A percentile compares a stretch with the other conserved stretches of the same genome.
phyloP scores from a whole-genome alignment of 2,797 vertebrate species.

The Prunella strophiata region DNA sequence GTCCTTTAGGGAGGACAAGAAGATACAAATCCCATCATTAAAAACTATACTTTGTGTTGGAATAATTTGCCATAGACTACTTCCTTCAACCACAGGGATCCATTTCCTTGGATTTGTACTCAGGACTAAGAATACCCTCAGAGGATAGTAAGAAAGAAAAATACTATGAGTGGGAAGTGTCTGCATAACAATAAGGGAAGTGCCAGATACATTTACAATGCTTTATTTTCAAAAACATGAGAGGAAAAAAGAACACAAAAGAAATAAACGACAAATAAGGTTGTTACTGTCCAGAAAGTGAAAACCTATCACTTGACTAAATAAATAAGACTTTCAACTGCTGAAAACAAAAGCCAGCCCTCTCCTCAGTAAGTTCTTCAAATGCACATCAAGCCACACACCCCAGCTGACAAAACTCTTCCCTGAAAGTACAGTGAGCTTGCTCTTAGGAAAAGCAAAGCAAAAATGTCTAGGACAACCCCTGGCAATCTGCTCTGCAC shows the following conservation, averaged over 20 bases:
- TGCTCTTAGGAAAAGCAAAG: not conserved
- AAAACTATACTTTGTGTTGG: not conserved
- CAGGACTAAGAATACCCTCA: not conserved
- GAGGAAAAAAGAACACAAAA: not conserved
- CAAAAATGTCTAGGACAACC: not conserved
- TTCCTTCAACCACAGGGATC: not conserved
- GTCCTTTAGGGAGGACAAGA: not conserved
- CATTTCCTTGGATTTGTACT: not conserved
- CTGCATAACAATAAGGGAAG: not conserved
- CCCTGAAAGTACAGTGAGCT: not conserved
- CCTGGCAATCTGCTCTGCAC: not conserved
- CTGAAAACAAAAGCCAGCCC: not conserved
- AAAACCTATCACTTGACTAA: not conserved
- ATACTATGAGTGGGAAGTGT: not conserved
- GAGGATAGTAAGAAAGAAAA: not conserved
- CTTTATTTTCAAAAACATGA: not conserved
- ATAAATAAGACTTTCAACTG: not conserved
- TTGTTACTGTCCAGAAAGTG: not conserved
- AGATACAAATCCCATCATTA: not conserved
- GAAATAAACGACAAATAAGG: not conserved
- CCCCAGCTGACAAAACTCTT: not conserved
- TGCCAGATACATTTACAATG: not conserved
- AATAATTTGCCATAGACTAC: not conserved
- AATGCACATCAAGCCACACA: accelerated
- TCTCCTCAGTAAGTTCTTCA: not conserved